A percentile compares a stretch with the other conserved stretches of the same genome.
Conservation (phyloP, 2,888 invertebrate species). For the Achlya flavicornis region DNA sequence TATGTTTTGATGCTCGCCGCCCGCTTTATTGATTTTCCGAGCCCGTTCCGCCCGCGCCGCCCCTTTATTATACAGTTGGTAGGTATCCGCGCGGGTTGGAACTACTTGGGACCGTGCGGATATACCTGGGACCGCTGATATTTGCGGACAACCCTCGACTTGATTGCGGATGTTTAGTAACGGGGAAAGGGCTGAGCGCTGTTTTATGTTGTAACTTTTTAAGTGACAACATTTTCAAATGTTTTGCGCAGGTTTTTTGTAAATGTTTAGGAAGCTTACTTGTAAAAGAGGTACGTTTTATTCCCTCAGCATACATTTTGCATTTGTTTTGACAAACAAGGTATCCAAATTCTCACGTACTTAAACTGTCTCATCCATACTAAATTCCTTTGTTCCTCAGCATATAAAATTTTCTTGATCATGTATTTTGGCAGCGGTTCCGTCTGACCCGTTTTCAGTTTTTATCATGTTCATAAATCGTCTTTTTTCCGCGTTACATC, state of each 20-base stretch:
- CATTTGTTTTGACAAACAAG: not conserved
- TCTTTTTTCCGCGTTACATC: not conserved
- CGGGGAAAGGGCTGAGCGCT: not conserved
- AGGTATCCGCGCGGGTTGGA: slow-evolving; percentile 53
- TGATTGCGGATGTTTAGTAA: slow-evolving; percentile 1
- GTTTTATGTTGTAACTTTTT: not conserved
- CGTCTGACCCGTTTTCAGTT: slow-evolving; percentile 4
- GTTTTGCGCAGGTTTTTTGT: not conserved
- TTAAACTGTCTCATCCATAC: not conserved
- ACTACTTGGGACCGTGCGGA: slow-evolving; percentile 18
- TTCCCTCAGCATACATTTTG: not conserved
- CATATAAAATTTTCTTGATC: not conserved
- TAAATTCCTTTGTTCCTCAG: not conserved
- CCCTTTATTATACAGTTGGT: slow-evolving; percentile 65
- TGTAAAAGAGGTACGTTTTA: not conserved
- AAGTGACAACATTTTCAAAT: not conserved
- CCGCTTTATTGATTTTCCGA: slow-evolving; percentile 82
- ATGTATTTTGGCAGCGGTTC: not conserved
- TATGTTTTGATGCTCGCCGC: slow-evolving; percentile 81
- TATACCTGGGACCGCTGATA: slow-evolving; percentile 1
- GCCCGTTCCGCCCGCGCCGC: slow-evolving; percentile 59
- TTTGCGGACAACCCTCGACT: not conserved
- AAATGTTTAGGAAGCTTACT: not conserved
- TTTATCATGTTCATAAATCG: slow-evolving; percentile 9
- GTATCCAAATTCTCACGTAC: not conserved